Base-by-base conservation (phyloP, 2,888 invertebrate genomes). In the Pandemis cinnamomeana region DNA sequence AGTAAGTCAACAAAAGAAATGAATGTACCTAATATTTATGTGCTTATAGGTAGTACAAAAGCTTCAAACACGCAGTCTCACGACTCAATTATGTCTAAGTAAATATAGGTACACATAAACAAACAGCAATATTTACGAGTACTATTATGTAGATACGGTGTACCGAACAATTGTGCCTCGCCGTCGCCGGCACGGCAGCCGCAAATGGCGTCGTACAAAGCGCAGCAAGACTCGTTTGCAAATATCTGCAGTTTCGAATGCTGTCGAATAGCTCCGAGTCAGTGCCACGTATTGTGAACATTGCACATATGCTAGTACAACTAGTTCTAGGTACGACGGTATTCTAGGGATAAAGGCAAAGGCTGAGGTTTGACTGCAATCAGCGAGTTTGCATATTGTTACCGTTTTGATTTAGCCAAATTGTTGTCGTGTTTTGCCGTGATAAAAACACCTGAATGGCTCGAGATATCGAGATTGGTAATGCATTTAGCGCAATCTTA, bases 161-260 rank as follows among this genome's bases (percentile, higher is more conserved):
- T 58, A 51, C 71, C 42, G 51, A 64, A 69, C 72, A 69, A 69
- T 72, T 69, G 62, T 67, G 68, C 62, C 53, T 55, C 68, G 61
- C 15, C 72, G 69, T 41, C 69, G 62, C 42, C 60, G 44, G 51
- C 67, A 61, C 15, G 66, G 48, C 48, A 46, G 66, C 75, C 75
- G 61, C 75, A 72, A 70, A 76, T 66, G 67, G 72, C 53, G 69
- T 11, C 41, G 63, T 63, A 72, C 63, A 72, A 72, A 69, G 68
- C 64, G 69, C 72, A 58, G 58, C 58, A 72, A 68, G 69, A 72
- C 72, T 69, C 72, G 72, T 69, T 72, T 72, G 68, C 72, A 69
- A 72, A 72, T 64, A 69, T 72, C 63, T 72, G 72, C n/a, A 72
- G 69, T 72, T 72, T 60, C 68, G 48, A 61, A 58, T 58, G 27